These are phyloP conservation scores for Casuarius casuarius DNA, from an alignment of 2,113 vertebrate genomes.

Conservation along the genomic window DNA sequence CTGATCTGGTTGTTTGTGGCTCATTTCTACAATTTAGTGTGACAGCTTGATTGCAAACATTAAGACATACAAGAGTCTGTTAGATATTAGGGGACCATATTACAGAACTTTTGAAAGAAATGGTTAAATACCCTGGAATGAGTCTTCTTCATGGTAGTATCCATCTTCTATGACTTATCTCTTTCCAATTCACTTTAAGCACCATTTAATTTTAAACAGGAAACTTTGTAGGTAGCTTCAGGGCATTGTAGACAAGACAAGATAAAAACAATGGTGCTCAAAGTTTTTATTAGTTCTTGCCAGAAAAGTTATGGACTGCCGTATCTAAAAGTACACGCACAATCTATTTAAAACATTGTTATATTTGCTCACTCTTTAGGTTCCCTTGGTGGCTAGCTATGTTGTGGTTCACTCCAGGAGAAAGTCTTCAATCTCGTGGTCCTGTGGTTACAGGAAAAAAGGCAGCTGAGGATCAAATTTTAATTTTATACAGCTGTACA, in stretches of 20 bases:
- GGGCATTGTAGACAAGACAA: not conserved
- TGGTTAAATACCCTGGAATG: not conserved
- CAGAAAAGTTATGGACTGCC: not conserved
- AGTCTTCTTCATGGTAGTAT: not conserved
- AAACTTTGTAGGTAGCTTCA: not conserved
- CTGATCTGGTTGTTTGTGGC: not conserved
- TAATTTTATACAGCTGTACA: not conserved
- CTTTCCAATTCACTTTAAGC: not conserved
- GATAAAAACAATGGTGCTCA: not conserved
- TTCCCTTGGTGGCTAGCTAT: not conserved
- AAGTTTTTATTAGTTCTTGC: not conserved
- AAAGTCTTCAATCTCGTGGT: slow-evolving; percentile 21
- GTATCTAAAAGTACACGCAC: not conserved
- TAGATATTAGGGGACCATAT: not conserved
- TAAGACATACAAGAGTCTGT: not conserved
- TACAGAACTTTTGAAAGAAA: not conserved
- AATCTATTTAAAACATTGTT: not conserved
- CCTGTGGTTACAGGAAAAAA: slow-evolving; percentile 18
- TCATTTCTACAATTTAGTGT: not conserved
- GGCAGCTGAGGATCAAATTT: not conserved
- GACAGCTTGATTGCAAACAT: not conserved
- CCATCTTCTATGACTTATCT: not conserved
- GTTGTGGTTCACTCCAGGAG: not conserved
- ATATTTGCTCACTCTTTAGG: not conserved
- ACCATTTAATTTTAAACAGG: slow-evolving; percentile 16